Evolutionary conservation across 2,888 invertebrate genomes (phyloP), one percentile per base, ranked within the genome.

Genomic region (Sinelater perroti): DNA sequence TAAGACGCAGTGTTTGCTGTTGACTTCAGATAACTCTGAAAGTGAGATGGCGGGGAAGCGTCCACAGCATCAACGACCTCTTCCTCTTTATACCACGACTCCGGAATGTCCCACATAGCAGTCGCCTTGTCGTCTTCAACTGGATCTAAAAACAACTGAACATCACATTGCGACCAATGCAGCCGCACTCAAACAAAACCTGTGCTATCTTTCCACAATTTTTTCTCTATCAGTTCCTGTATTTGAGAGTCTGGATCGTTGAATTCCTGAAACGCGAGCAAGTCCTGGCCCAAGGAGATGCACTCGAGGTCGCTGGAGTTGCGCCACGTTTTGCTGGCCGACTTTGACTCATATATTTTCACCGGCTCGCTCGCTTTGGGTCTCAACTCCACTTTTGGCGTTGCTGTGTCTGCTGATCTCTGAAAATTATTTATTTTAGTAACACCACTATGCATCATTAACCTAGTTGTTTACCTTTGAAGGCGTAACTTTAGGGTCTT

Each of bases 211-310:
- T 65, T 68, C 70, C 70, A 68, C 4, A 65, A 49, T 28, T 65
- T 65, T 45, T 63, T 67, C 7, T 63, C 66, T 35, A 65, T 65
- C n/a, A 66, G 46, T 21, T 62, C 56, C 16, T 65, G 63, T 51
- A 63, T 64, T 56, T 68, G 67, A 10, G 63, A 62, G 24, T 66
- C 70, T 7, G 67, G 67, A 55, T 73, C 72, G 63, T 80, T 81
- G 0, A 80, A 78, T n/a, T 81, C 81, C 45, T 82, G 72, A 36
- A 83, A 80, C 1, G 81, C 83, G 50, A 85, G 70, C 56, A 85
- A 74, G 70, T 85, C 86, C 67, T 85, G 84, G 0, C 86, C 86
- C 13, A 85, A 74, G 51, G 85, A 84, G 66, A 85, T 83, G 67
- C 84, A 85, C 53, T 83, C 83, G 54, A 85, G 77, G 69, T 86